These are phyloP conservation scores for Cataglyphis albicans DNA, from an alignment of 2,888 invertebrate species.

Conservation along the genomic window DNA sequence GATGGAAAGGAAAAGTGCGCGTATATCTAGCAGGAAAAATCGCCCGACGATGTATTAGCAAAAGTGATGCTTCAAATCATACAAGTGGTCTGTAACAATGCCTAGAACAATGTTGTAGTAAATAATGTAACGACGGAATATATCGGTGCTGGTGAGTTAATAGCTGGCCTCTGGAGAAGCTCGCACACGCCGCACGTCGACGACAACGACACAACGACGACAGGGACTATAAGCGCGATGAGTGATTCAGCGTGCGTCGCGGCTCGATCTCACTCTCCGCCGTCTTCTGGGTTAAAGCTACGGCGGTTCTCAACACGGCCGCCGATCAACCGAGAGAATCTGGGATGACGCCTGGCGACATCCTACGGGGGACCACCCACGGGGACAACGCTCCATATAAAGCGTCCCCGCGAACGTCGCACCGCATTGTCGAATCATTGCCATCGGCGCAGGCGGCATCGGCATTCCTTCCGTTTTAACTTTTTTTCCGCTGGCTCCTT, in stretches of 20 bases:
- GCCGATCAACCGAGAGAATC: constrained; percentile 67
- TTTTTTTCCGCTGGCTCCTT: constrained; percentile 73
- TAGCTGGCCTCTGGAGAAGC: constrained; percentile 79
- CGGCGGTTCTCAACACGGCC: constrained; percentile 76
- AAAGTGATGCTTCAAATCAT: constrained; percentile 13
- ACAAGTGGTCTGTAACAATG: constrained; percentile 66
- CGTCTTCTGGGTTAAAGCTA: constrained; percentile 73
- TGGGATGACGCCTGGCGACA: constrained; percentile 79
- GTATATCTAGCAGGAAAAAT: background rate
- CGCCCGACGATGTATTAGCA: background rate
- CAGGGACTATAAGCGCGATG: constrained; percentile 76
- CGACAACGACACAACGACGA: constrained; percentile 59
- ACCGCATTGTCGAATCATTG: constrained; percentile 80
- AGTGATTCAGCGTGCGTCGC: constrained; percentile 84
- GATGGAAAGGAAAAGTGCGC: background rate
- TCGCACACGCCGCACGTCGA: constrained; percentile 64
- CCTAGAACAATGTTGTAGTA: constrained; percentile 76
- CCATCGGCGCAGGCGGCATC: constrained; percentile 71
- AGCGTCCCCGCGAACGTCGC: constrained; percentile 77
- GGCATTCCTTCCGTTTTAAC: constrained; percentile 78
- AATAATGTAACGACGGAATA: constrained; percentile 80
- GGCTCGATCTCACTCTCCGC: constrained; percentile 79
- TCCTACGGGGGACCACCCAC: constrained; percentile 84
- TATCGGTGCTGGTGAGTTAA: constrained; percentile 79
- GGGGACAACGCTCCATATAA: constrained; percentile 85